These are phyloP conservation scores for Epinephelus cyanopodus DNA, from an alignment of 2,113 vertebrate genomes.

Conservation along the genomic window DNA sequence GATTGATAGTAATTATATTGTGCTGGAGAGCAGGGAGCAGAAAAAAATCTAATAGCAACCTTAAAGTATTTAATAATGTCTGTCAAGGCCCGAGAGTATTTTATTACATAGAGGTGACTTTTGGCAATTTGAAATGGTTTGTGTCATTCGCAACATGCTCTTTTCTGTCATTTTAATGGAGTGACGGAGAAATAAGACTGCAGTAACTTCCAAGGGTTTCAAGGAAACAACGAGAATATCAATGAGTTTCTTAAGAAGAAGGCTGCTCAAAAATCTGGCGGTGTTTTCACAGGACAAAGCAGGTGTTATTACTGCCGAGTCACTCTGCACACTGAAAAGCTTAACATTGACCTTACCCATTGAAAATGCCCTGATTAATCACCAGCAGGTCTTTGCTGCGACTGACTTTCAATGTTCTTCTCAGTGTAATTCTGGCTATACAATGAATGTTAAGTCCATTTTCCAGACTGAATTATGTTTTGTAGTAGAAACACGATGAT, in stretches of 20 bases:
- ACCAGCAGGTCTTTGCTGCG: background rate
- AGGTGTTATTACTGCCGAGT: background rate
- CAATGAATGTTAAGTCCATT: slow-evolving; percentile 5
- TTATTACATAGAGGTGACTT: slow-evolving; percentile 23
- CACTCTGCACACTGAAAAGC: slow-evolving; percentile 17
- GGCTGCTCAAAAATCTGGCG: background rate
- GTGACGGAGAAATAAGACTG: slow-evolving; percentile 3
- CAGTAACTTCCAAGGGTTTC: slow-evolving; percentile 15
- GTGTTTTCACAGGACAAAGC: slow-evolving; percentile 30
- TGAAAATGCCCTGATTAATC: slow-evolving; percentile 12
- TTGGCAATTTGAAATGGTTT: slow-evolving; percentile 36
- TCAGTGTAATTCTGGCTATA: background rate
- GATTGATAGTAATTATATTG: slow-evolving; percentile 66
- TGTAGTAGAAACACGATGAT: background rate
- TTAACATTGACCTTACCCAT: slow-evolving; percentile 20
- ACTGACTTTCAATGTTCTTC: slow-evolving; percentile 5
- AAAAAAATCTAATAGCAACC: slow-evolving; percentile 51
- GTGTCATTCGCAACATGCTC: background rate
- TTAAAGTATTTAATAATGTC: slow-evolving; percentile 58
- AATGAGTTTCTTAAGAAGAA: slow-evolving; percentile 6
- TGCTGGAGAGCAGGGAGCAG: slow-evolving; percentile 35
- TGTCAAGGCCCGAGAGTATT: slow-evolving; percentile 29
- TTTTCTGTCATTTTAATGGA: slow-evolving; percentile 26
- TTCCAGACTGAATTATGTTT: slow-evolving; percentile 11
- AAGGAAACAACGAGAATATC: slow-evolving; percentile 20